Conservation (phyloP, 2,113 vertebrate species). For the Pongo pygmaeus region DNA sequence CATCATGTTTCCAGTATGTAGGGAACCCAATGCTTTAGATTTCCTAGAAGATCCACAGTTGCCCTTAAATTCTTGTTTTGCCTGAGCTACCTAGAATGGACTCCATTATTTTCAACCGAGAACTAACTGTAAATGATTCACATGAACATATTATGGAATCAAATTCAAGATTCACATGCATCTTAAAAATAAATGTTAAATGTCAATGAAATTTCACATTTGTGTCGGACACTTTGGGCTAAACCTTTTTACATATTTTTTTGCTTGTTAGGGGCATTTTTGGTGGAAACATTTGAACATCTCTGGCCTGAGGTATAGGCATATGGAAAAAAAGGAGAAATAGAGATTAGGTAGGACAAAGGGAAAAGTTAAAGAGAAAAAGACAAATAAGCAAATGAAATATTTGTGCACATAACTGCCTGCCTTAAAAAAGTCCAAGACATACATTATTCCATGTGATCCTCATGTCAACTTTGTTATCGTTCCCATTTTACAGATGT, state of each 20-base stretch:
- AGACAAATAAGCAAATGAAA: not conserved
- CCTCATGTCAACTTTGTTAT: not conserved
- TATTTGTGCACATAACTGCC: not conserved
- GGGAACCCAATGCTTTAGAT: not conserved
- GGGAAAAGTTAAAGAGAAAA: not conserved
- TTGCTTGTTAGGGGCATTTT: not conserved
- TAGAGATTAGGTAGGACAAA: not conserved
- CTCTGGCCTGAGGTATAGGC: not conserved
- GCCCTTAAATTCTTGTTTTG: not conserved
- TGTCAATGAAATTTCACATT: not conserved
- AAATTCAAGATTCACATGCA: not conserved
- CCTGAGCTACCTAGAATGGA: not conserved
- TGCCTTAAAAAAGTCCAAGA: not conserved
- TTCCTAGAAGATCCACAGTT: not conserved
- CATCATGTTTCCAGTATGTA: not conserved
- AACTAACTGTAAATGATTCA: not conserved
- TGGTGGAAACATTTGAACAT: not conserved
- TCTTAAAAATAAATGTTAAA: not conserved
- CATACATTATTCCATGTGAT: accelerated
- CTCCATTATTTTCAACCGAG: not conserved
- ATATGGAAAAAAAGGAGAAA: not conserved
- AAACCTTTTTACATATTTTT: not conserved
- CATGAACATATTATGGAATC: not conserved
- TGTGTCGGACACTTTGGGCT: not conserved
- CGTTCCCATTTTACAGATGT: not conserved